Evolutionary conservation across 2,113 vertebrate species (phyloP).

Genomic region (Callocephalon fimbriatum): DNA sequence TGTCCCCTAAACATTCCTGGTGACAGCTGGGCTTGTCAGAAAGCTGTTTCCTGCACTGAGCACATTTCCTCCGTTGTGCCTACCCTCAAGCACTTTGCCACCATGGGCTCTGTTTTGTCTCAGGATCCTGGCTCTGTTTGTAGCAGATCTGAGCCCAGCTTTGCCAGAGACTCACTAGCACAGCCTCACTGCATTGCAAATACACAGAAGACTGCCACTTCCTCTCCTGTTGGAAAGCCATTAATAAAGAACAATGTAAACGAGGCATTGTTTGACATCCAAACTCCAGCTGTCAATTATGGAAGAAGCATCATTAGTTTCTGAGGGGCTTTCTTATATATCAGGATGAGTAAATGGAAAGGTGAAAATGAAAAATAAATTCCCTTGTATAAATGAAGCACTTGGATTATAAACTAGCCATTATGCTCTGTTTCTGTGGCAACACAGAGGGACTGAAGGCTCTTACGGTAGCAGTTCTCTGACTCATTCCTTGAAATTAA

Average conservation of each 20-base stretch:
- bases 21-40: background rate
- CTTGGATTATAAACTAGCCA: constrained; percentile 60
- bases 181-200: background rate
- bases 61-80: rapidly evolving
- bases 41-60: background rate
- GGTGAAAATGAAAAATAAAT: constrained; percentile 63
- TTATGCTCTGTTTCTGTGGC: constrained; percentile 57
- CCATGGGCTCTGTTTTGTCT: background rate
- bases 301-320: constrained; percentile 36
- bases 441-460: constrained; percentile 37
- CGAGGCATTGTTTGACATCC: background rate
- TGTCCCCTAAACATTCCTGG: background rate
- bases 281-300: background rate
- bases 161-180: background rate
- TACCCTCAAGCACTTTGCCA: background rate
- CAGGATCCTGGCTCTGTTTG: background rate
- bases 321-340: background rate
- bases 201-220: background rate
- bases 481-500: constrained; percentile 67
- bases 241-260: background rate
- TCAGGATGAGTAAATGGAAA: constrained; percentile 42
- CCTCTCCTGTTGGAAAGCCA: background rate
- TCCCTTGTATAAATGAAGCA: constrained; percentile 26
- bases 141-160: background rate
- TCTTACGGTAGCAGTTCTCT: constrained; percentile 37